Base-by-base conservation (phyloP, 1,140 invertebrate species). In the Papilio polytes region DNA sequence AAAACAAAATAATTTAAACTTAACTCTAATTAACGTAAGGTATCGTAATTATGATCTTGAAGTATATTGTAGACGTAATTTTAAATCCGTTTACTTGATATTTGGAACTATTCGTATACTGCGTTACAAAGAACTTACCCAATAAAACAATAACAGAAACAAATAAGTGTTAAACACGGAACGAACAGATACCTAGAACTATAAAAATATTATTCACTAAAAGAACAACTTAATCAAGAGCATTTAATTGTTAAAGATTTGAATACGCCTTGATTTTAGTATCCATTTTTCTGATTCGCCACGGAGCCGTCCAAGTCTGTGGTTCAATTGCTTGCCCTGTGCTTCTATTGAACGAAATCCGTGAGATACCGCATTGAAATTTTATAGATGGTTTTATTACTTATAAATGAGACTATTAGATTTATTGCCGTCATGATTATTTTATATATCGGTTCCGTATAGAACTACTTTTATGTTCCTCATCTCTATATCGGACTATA, bases 331-430 rank as follows among this genome's bases (percentile, higher is more conserved):
- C 91, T 84, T 84, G 90, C 90, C 90, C 92, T 89, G 90, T 84
- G 83, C 82, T 86, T 46, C 88, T 87, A 91, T 91, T 93, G 89
- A 90, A 83, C 88, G 83, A 90, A 89, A 89, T 84, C 85, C 85
- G 85, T 88, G 90, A 91, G 90, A 90, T 87, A 89, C 85, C 86
- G 85, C 87, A 91, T 90, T 89, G 88, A 90, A 88, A 88, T 88
- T 93, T 93, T 93, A 92, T 93, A 89, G 91, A 88, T 86, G 81
- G 78, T 90, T 94, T 93, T 94, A 94, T 93, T 90, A 91, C 86
- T 85, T 90, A 87, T 92, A 94, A 93, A 93, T 93, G 91, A 93
- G 91, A 88, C 90, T 86, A 90, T 93, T 92, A 92, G 89, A 89
- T 91, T 92, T 91, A 94, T 92, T 87, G 89, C 90, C 88, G 84